Conservation (phyloP, 2,113 vertebrate species). For the Pongo pygmaeus region DNA sequence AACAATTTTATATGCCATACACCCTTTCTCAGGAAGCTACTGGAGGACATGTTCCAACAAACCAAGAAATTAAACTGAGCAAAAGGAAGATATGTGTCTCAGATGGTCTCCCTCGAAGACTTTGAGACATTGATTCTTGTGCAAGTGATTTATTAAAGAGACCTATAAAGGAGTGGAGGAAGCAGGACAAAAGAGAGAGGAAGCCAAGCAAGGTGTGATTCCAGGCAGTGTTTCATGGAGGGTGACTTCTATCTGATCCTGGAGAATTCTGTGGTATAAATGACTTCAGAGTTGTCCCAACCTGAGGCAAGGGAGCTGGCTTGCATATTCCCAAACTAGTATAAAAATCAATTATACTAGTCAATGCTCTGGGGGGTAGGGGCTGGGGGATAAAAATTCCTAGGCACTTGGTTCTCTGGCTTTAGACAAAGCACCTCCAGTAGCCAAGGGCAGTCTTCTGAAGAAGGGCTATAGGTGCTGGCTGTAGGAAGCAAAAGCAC, state of each 20-base stretch:
- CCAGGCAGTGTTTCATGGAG: neutral
- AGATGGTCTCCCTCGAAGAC: neutral
- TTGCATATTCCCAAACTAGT: neutral
- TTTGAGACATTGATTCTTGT: neutral
- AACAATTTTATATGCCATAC: neutral
- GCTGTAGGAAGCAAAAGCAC: neutral
- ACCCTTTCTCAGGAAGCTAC: neutral
- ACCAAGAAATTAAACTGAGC: neutral
- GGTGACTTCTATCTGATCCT: neutral
- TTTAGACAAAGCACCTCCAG: neutral
- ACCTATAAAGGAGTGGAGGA: neutral
- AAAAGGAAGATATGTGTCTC: neutral
- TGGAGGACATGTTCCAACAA: neutral
- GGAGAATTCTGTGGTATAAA: neutral
- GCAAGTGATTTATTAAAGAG: neutral
- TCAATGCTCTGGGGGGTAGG: neutral
- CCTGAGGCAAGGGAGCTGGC: neutral
- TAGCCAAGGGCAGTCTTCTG: neutral
- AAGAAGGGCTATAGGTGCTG: neutral
- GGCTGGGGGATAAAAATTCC: neutral
- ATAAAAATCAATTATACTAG: neutral
- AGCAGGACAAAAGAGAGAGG: neutral
- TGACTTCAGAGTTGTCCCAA: neutral
- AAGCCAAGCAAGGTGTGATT: neutral
- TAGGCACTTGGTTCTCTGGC: neutral